Evolutionary conservation across 2,888 invertebrate genomes (phyloP), one percentile per base, ranked within the genome.

Genomic region (Sarcophaga caerulescens): DNA sequence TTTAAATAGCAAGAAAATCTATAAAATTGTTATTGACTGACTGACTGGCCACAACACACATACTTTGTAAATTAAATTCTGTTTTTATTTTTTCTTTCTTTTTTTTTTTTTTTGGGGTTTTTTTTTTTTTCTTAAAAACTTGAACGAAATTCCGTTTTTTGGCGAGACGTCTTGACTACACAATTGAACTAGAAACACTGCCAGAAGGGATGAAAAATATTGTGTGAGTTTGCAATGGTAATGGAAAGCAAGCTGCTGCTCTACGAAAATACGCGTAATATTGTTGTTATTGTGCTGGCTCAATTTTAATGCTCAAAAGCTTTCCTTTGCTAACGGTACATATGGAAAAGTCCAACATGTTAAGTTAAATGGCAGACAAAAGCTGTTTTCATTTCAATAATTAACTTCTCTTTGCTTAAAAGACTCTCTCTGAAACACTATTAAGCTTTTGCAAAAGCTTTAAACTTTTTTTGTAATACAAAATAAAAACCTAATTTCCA

Each of bases 181-280:
- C 91, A 91, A 91, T 90, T 92, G 90, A 90, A 90, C 91, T 91
- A 89, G 90, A 91, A 91, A 90, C 89, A 92, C 92, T 92, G 91
- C 86, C 88, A 85, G 83, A 88, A 88, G 89, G 88, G 88, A 88
- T 88, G 89, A 89, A 89, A 88, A 88, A 88, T 87, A 71, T 84
- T 84, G 68, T 83, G 71, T 76, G 86, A 84, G 85, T 88, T 85
- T 85, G 76, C 73, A 73, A 73, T 84, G 87, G 81, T 81, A 81
- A 75, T 86, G 86, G 86, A 77, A 84, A 82, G 71, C 71, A 66
- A 82, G 68, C 79, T 45, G 59, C 21, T 69, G 25, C 60, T 57
- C 44, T 60, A 71, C 62, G 47, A 77, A 60, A 82, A 77, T 21
- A 82, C 73, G 52, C 70, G 65, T 52, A 66, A 66, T 11, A 19